Percentiles rank a stretch among this genome's conserved stretches.
These are phyloP conservation scores for Corticium candelabrum DNA, from an alignment of 37 sponge, comb jelly and placozoan genomes.

Conservation along the genomic window DNA sequence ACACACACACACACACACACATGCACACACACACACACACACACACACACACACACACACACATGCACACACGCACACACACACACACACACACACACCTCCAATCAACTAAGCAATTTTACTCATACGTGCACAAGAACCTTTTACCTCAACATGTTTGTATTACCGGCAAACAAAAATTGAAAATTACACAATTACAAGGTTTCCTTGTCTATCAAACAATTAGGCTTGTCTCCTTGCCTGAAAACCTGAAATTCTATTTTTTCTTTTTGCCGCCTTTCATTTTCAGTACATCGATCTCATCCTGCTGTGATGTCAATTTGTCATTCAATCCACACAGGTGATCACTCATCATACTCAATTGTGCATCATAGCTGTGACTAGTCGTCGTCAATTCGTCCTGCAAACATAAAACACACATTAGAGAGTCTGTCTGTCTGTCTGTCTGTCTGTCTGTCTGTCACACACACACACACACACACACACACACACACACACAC, in stretches of 20 bases:
- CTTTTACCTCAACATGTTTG: no score
- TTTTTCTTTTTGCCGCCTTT: no score
- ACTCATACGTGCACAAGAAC: constrained; percentile 6
- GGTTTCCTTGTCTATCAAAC: no score
- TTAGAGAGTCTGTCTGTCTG: not conserved
- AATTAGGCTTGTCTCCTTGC: no score
- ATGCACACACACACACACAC: constrained; percentile 17
- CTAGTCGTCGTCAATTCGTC: constrained; percentile 69
- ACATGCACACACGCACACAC: constrained; percentile 15
- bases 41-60: constrained; percentile 20
- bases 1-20: constrained; percentile 20
- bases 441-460: not conserved
- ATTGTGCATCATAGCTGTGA: constrained; percentile 76
- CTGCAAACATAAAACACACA: constrained; percentile 25
- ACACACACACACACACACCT: constrained; percentile 16
- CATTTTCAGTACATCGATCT: constrained; percentile 10
- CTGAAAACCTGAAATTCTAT: no score
- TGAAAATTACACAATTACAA: no score
- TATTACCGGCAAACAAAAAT: no score
- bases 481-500: constrained; percentile 5
- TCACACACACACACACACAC: constrained; percentile 5
- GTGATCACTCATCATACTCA: constrained; percentile 95
- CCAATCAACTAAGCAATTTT: not conserved
- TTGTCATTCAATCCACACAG: constrained; percentile 88
- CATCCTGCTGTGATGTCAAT: constrained; percentile 22